phyloP scores from a whole-genome alignment of 2,888 invertebrate genomes.

The Liposcelis brunnea region DNA sequence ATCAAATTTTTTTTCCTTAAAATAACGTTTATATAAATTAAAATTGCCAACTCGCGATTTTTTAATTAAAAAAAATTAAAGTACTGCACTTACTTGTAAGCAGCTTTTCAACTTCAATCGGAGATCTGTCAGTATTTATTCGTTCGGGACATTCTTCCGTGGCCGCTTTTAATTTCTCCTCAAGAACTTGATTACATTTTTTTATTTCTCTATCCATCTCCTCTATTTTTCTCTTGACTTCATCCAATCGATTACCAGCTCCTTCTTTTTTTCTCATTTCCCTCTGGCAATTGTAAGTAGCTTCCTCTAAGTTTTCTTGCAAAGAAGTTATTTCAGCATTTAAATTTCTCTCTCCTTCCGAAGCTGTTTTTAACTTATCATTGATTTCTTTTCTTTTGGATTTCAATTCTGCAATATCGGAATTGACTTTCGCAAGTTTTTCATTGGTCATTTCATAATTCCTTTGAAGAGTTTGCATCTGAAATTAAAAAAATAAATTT shows the following conservation, averaged over 20 bases:
- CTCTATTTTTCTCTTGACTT: slow-evolving; percentile 28
- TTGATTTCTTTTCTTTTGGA: no score
- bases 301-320: slow-evolving; percentile 17
- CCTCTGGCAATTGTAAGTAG: no score
- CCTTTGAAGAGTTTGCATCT: not conserved
- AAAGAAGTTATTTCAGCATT: no score
- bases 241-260: slow-evolving; percentile 17
- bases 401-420: no score
- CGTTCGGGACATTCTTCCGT: slow-evolving; percentile 28
- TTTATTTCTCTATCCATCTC: slow-evolving; percentile 25
- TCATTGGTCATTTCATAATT: not conserved
- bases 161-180: slow-evolving; percentile 27
- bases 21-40: no score
- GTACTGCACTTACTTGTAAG: not conserved
- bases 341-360: no score
- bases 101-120: not conserved
- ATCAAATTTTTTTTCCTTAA: no score
- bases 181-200: slow-evolving; percentile 23
- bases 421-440: no score
- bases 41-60: no score
- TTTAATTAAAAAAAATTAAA: not conserved
- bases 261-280: no score
- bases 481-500: slow-evolving; percentile 7
- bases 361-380: no score
- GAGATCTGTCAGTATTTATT: slow-evolving; percentile 28